phyloP scores from a whole-genome alignment of 2,888 invertebrate species.

The Chamaedrilus cognettii region DNA sequence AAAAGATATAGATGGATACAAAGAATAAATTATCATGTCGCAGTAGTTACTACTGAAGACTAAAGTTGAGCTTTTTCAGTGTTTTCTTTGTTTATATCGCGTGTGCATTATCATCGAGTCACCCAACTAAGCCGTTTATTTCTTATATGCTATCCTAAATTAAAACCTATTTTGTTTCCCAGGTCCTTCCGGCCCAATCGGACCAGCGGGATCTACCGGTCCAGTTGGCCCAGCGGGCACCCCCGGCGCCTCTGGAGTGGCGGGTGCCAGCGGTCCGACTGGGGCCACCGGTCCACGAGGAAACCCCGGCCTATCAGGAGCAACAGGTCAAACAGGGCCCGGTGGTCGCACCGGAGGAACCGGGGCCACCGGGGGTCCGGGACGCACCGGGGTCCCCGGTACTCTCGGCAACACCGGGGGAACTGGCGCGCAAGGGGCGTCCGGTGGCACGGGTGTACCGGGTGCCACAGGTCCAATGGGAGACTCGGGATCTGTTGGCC shows the following conservation, averaged over 20 bases:
- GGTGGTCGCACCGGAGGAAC: background rate
- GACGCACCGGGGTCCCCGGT: conserved; percentile 3
- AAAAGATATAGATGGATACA: too few relatives aligned
- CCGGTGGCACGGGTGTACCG: conserved; percentile 3
- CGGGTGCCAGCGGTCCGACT: background rate
- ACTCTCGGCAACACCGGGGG: background rate
- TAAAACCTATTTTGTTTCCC: background rate
- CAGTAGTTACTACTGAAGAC: too few relatives aligned
- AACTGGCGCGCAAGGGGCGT: background rate
- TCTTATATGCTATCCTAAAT: conserved; percentile 1
- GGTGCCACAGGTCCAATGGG: conserved; percentile 28
- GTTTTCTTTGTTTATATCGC: too few relatives aligned
- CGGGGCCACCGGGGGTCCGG: conserved; percentile 3
- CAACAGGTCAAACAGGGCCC: background rate
- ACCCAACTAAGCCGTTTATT: too few relatives aligned
- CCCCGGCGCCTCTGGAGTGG: conserved; percentile 12
- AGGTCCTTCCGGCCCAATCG: background rate
- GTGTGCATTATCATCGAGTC: too few relatives aligned
- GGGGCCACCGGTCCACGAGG: conserved; percentile 19
- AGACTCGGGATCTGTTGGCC: conserved; percentile 14
- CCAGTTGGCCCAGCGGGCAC: conserved; percentile 1
- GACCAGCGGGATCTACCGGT: conserved; percentile 10
- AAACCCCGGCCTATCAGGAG: background rate
- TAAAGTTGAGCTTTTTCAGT: background rate
- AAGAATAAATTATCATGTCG: background rate